Base-by-base conservation (phyloP, 92 coral and sea anemone genomes). In the Heteractis magnifica region DNA sequence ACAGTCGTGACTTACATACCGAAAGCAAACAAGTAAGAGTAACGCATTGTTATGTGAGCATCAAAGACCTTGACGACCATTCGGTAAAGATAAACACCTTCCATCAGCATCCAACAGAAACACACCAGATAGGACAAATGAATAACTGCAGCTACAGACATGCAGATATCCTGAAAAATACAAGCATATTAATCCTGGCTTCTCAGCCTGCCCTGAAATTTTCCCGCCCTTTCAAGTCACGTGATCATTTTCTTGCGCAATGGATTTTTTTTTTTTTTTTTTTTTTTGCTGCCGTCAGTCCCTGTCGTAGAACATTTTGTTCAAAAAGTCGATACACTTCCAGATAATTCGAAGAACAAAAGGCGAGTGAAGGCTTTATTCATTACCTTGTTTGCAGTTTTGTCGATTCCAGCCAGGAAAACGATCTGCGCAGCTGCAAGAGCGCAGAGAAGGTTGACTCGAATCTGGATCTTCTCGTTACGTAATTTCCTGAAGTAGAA, bases 61-160 rank as follows among this genome's bases (percentile, higher is more conserved):
- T 87, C 83, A 55, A 92, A 92, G 49, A 92, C 95, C 79, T 92
- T 85, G 79, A 92, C 93, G 34, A 92, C 90, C 93, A 90, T 84
- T 18, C 89, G 86, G 65, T 92, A 90, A 6, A 92, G 91, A 71
- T 87, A 89, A 34, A 86, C 84, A 9, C 91, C 95, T 64, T 92
- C 95, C 64, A 90, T 82, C 15, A 90, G 6, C 95, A 92, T 92
- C 95, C 95, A 92, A 53, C 93, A 92, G 82, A 92, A 92, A n/a
- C 90, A 86, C 52, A 76, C 95, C 77, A 92, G 82, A 70, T 92
- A 92, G 59, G 88, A 83, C 76, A 90, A 90, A 53, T 92, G 95
- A 20, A 92, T 78, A 3, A 92, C 16, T 7, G 91, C 81, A 20
- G 95, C 91, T 65, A 92, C 87, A 20, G 90, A 51, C n/a, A 87